phyloP scores from a whole-genome alignment of 2,888 invertebrate genomes.

The Lepeophtheirus nordmannii region DNA sequence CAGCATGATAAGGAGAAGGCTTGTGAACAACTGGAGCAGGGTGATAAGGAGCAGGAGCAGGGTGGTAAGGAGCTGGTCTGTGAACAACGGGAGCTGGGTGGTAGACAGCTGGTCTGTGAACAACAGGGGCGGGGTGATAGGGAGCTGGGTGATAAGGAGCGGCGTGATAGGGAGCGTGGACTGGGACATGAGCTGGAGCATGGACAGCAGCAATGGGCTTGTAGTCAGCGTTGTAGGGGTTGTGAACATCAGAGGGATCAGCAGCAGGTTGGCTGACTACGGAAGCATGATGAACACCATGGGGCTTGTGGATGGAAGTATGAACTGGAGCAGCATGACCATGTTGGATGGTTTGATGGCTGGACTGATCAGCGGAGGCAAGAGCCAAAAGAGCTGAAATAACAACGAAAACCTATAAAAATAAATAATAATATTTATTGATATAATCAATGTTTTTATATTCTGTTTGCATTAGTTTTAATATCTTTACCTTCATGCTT shows the following conservation, averaged over 20 bases:
- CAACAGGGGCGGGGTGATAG: constrained; percentile 6
- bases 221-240: constrained; percentile 1
- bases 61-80: no score
- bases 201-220: constrained; percentile 13
- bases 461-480: no score
- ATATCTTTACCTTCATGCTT: no score
- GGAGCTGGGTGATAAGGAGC: constrained; percentile 5
- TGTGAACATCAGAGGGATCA: constrained; percentile 14
- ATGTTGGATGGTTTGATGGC: constrained; percentile 17
- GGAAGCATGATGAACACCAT: constrained; percentile 12
- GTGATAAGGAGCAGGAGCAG: no score
- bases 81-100: constrained; percentile 6
- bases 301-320: constrained; percentile 15
- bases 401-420: background rate
- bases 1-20: constrained; percentile 1
- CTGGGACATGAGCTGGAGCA: background rate
- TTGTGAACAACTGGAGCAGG: constrained; percentile 3
- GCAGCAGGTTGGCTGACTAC: constrained; percentile 17
- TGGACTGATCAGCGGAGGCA: constrained; percentile 12
- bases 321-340: constrained; percentile 9
- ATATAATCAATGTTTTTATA: background rate
- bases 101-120: background rate
- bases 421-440: background rate
- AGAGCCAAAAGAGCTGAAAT: constrained; percentile 2
- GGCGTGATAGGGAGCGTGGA: background rate